These are phyloP conservation scores for Hipposideros armiger DNA, from an alignment of 2,113 vertebrate genomes.

Conservation along the genomic window DNA sequence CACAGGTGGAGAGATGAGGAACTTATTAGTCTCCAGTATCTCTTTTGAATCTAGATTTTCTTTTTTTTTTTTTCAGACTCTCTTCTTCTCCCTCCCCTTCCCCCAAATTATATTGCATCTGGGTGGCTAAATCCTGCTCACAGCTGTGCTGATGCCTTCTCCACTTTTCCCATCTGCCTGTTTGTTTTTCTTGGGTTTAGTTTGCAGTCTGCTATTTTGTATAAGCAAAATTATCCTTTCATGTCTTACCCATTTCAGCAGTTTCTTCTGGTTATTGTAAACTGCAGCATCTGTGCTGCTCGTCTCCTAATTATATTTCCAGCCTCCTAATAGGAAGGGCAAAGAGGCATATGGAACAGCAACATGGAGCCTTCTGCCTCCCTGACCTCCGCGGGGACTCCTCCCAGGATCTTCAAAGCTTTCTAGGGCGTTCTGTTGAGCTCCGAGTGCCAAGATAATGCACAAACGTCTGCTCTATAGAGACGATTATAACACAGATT, in stretches of 20 bases:
- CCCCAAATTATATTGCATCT: constrained; percentile 86
- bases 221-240: constrained; percentile 91
- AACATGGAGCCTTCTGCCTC: not conserved
- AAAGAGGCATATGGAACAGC: constrained; percentile 52
- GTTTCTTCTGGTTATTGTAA: constrained; percentile 84
- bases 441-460: not conserved
- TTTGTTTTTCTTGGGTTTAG: constrained; percentile 89
- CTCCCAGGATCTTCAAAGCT: constrained; percentile 15
- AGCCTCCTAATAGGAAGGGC: constrained; percentile 78
- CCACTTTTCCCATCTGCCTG: constrained; percentile 88
- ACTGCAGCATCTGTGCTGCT: constrained; percentile 80
- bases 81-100: constrained; percentile 59
- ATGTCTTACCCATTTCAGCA: constrained; percentile 80
- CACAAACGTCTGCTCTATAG: not conserved
- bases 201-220: constrained; percentile 89
- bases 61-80: constrained; percentile 51
- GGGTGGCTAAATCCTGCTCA: constrained; percentile 86
- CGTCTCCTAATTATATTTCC: constrained; percentile 77
- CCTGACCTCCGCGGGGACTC: not conserved
- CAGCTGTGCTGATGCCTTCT: constrained; percentile 87
- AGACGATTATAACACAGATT: not conserved
- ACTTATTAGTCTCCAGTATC: not conserved
- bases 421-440: not conserved
- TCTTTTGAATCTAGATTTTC: not conserved
- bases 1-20: not conserved